Evolutionary conservation across 2,113 vertebrate genomes (phyloP).

Genomic region (Gobio gobio): DNA sequence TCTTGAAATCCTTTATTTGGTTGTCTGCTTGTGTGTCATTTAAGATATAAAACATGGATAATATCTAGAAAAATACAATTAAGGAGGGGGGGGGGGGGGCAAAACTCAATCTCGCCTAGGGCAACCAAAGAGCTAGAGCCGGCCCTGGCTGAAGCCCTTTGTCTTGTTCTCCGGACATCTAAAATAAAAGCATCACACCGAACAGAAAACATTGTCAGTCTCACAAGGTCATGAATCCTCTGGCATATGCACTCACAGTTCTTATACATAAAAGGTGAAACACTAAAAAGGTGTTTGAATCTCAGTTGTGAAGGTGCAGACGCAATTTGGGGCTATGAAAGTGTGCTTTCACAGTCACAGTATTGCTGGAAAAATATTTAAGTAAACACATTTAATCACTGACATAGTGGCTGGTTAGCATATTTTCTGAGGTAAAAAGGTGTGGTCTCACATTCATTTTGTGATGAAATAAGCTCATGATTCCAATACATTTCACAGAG

Average conservation of each 20-base stretch:
- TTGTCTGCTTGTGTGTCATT: no score
- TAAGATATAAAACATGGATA: no score
- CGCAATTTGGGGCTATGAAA: neutral
- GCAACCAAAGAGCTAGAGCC: no score
- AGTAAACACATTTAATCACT: neutral
- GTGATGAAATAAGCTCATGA: neutral
- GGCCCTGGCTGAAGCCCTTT: neutral
- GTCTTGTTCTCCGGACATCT: neutral
- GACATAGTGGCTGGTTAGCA: neutral
- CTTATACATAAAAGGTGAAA: neutral
- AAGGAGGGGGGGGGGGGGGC: no score
- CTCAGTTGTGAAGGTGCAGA: neutral
- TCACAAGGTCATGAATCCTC: neutral
- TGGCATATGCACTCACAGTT: neutral
- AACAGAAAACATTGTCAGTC: neutral
- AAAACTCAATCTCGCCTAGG: no score
- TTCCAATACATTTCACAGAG: neutral
- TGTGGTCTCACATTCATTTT: neutral
- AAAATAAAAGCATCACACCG: neutral
- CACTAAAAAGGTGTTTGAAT: conserved; percentile 1
- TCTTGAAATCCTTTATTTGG: no score
- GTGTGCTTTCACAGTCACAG: neutral
- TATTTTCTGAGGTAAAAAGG: neutral
- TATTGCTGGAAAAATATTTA: neutral
- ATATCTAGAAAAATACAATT: no score